Evolutionary conservation across 2,113 vertebrate species (phyloP).

Genomic region (Sigmodon hispidus): DNA sequence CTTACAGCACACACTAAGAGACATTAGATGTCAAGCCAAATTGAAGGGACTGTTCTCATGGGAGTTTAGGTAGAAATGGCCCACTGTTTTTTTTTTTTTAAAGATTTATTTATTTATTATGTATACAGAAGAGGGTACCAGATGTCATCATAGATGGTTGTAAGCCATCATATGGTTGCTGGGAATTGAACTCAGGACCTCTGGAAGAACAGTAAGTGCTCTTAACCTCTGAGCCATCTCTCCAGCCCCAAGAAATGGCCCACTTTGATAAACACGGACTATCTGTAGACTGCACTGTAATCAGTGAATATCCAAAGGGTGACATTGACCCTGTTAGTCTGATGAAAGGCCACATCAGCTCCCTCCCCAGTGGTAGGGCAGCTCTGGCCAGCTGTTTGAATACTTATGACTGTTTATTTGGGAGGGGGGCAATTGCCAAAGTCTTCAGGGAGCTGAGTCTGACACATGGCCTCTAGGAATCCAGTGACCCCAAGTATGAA

Average conservation of each 20-base stretch:
- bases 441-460: not conserved
- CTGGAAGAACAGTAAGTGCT: too few species aligned
- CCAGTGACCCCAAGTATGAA: not conserved
- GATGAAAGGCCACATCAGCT: not conserved
- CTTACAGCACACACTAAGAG: not conserved
- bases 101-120: too few species aligned
- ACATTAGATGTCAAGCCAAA: not conserved
- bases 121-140: too few species aligned
- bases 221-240: too few species aligned
- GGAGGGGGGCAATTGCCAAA: not conserved
- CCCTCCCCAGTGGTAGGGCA: not conserved
- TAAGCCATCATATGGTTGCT: too few species aligned
- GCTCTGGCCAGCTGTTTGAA: not conserved
- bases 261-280: not conserved
- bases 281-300: not conserved
- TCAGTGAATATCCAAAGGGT: not conserved
- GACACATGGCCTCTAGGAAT: not conserved
- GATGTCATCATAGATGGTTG: too few species aligned
- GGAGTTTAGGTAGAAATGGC: not conserved
- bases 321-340: not conserved
- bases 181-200: too few species aligned
- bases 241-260: not conserved
- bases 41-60: not conserved
- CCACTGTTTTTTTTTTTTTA: too few species aligned
- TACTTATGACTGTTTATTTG: not conserved